Base-by-base conservation (phyloP, 1,140 invertebrate genomes). In the Druon quercuslanigerum region DNA sequence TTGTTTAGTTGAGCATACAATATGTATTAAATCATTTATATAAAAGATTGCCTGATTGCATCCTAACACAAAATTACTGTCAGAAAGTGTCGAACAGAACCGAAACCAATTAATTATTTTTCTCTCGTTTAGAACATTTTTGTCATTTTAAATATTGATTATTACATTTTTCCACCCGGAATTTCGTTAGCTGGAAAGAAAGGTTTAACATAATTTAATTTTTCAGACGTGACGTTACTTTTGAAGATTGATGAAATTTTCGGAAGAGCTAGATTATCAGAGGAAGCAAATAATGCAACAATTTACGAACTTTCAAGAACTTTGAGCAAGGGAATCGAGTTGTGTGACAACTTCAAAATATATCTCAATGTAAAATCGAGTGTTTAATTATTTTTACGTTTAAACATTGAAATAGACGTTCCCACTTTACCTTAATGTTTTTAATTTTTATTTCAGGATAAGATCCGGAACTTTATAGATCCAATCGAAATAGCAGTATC, bases 401-500 rank as follows among this genome's bases (percentile, higher is more conserved):
- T 46, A 9, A 46, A 46, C 9, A 46, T 46, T 46, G 8, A 46
- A 46, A 46, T 46, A 11, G 40, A 6, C 7, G 7, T 46, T 11
- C 9, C 40, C 9, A 46, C 7, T 6, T 56, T 0, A 50, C 74
- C 9, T 57, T 56, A 16, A 50, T 20, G 16, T 40, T 20, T 25
- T 75, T 75, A 9, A 77, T 74, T 33, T 17, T 74, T 33, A 66
- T 82, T 84, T 70, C 71, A 90, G 88, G 70, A 83, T 66, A 79
- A 87, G 14, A 85, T 87, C 19, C 78, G 83, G 74, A 88, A 90
- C 70, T 51, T 87, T 19, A 80, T 87, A 11, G 83, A 90, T 46
- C 87, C 89, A 6, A 77, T 92, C 19, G 82, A 87, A 76, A 81
- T 91, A 66, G 14, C 14, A 13, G 12, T 66, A n/a, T 66, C 60